Evolutionary conservation across 2,113 vertebrate species (phyloP).

Genomic region (Shinisaurus crocodilurus): DNA sequence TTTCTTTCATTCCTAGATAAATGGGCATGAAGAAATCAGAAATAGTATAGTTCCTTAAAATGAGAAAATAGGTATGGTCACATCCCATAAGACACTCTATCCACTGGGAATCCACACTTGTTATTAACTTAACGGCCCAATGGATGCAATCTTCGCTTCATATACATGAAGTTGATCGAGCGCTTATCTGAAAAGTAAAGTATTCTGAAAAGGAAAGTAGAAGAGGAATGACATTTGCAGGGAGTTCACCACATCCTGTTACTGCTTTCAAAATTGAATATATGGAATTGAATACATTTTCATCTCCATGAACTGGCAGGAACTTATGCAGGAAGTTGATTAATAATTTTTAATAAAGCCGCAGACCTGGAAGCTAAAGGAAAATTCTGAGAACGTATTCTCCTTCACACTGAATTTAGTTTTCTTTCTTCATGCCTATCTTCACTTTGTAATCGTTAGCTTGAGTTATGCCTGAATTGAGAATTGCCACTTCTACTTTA

Average conservation of each 20-base stretch:
- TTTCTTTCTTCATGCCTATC: not conserved
- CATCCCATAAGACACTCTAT: conserved; percentile 13
- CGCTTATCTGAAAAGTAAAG: conserved; percentile 35
- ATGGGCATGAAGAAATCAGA: conserved; percentile 10
- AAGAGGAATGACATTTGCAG: conserved; percentile 15
- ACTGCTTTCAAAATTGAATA: conserved; percentile 19
- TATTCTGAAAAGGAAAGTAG: conserved; percentile 29
- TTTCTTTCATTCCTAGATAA: conserved; percentile 4
- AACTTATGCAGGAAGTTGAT: conserved; percentile 32
- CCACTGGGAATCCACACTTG: conserved; percentile 23
- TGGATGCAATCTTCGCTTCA: conserved; percentile 40
- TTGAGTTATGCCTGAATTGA: not conserved
- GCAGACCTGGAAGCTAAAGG: not conserved
- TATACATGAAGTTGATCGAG: conserved; percentile 32
- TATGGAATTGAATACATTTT: conserved; percentile 20
- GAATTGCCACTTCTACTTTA: not conserved
- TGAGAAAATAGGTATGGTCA: conserved; percentile 23
- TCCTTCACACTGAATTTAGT: not conserved
- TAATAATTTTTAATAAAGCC: conserved; percentile 35
- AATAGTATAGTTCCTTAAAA: conserved; percentile 16
- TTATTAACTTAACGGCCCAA: conserved; percentile 49
- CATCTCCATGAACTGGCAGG: conserved; percentile 27
- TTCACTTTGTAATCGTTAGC: not conserved
- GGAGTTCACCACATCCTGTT: conserved; percentile 21
- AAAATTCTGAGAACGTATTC: not conserved